A percentile compares a stretch with the other conserved stretches of the same genome.
Evolutionary conservation across 2,888 invertebrate species (phyloP).

Genomic region (Trileptium ribeirensis): DNA sequence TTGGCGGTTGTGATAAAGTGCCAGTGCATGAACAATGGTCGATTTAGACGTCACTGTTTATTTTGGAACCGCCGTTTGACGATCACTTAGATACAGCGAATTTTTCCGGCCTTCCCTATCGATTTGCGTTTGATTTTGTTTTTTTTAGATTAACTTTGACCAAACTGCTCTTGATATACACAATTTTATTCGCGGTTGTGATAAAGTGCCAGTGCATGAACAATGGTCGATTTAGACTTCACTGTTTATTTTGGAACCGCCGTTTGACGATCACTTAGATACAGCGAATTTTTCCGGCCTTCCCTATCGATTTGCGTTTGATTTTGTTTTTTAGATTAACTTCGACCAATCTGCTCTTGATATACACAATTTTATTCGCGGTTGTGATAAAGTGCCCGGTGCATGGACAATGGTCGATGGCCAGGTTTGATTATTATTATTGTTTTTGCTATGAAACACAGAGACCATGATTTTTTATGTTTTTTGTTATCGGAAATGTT

Average conservation of each 20-base stretch:
- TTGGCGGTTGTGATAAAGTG: slow-evolving; percentile 84
- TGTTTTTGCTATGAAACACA: too few species aligned
- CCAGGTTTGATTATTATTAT: too few species aligned
- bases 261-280: too few species aligned
- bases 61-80: too few species aligned
- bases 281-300: too few species aligned
- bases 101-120: too few species aligned
- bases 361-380: slow-evolving; percentile 88
- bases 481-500: too few species aligned
- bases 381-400: slow-evolving; percentile 87
- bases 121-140: neutral
- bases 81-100: too few species aligned
- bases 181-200: slow-evolving; percentile 85
- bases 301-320: neutral
- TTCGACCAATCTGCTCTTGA: slow-evolving; percentile 59
- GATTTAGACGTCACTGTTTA: too few species aligned
- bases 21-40: slow-evolving; percentile 56
- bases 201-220: slow-evolving; percentile 67
- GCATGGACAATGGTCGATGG: slow-evolving; percentile 64
- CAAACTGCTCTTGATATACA: slow-evolving; percentile 66
- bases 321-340: slow-evolving; percentile 44
- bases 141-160: slow-evolving; percentile 50
- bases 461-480: too few species aligned
- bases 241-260: too few species aligned
- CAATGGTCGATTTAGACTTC: too few species aligned